Evolutionary conservation across 2,888 invertebrate genomes (phyloP), one percentile per base, ranked within the genome.

Genomic region (Mamestra brassicae): DNA sequence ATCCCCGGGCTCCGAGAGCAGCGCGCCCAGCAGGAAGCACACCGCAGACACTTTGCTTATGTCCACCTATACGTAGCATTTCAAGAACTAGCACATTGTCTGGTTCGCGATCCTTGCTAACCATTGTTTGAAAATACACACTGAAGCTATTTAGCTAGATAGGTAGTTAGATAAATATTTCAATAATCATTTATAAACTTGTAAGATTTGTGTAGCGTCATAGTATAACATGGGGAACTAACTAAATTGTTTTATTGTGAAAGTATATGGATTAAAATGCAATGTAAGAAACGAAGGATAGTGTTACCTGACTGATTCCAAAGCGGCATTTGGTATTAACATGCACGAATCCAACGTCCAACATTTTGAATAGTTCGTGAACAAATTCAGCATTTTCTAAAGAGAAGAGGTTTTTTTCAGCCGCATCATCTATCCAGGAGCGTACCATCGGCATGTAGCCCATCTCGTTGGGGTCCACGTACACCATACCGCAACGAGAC

Each of bases 401-500:
- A 34, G 92, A 94, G 58, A 97, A 94, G 3, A 97, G 89, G 78
- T 93, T 95, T 60, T 90, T 94, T 0, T 97, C 97, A 0, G 96
- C 90, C 4, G 97, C 91, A 17, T 94, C 96, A 0, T 97, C 95
- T 3, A 98, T 92, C 99, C 99, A 99, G 0, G 98, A 98, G 82
- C 97, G 97, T 0, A 98, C 98, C 85, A 97, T 97, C 0, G 99
- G 99, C 86, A 98, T 90, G 97, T 98, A 99, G 67, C 98, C 98
- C 65, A 99, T 95, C 89, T 99, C 98, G 4, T 97, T 97, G 0
- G 99, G 97, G 92, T 99, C 99, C 11, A 99, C 97, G 92, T 98
- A 99, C 3, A 99, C 99, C 99, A 99, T 99, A 66, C 99, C 99
- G 85, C 98, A 97, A 38, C 97, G 97, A 0, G 97, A 97, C 6